Conservation (phyloP, 2,888 invertebrate species). For the Boloria euphrosyne region DNA sequence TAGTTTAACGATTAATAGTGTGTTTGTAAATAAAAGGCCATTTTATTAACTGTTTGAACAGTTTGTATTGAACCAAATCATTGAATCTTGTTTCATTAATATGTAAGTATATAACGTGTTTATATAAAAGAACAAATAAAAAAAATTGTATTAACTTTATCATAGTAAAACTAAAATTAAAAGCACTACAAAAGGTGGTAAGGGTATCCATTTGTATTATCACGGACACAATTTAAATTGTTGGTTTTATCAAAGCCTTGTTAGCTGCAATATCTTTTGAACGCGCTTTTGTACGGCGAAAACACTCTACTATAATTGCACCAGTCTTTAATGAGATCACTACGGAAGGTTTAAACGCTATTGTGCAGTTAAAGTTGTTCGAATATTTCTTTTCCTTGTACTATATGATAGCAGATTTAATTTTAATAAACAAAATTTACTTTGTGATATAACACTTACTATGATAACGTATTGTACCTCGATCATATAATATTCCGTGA, state of each 20-base stretch:
- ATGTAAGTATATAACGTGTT: too few relatives aligned
- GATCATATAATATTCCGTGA: too few relatives aligned
- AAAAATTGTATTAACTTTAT: too few relatives aligned
- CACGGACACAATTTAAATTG: slow-evolving; percentile 11
- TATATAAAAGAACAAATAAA: too few relatives aligned
- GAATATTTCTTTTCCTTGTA: slow-evolving; percentile 19
- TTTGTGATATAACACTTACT: too few relatives aligned
- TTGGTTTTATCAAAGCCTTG: slow-evolving; percentile 19
- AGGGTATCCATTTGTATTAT: slow-evolving; percentile 12
- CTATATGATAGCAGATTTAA: background rate
- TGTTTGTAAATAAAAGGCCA: too few relatives aligned
- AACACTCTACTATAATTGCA: slow-evolving; percentile 34
- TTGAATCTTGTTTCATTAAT: too few relatives aligned
- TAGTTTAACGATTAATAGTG: too few relatives aligned
- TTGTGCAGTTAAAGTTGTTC: slow-evolving; percentile 17
- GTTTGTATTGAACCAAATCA: too few relatives aligned
- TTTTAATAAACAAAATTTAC: background rate
- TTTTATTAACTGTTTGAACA: too few relatives aligned
- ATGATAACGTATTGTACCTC: too few relatives aligned
- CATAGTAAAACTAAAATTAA: too few relatives aligned
- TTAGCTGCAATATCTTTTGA: slow-evolving; percentile 27
- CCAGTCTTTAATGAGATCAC: slow-evolving; percentile 34
- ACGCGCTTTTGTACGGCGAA: slow-evolving; percentile 30
- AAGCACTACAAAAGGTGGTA: background rate
- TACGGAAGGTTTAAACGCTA: slow-evolving; percentile 30